These are phyloP conservation scores for Oplegnathus fasciatus DNA, from an alignment of 2,113 vertebrate genomes.

Conservation along the genomic window DNA sequence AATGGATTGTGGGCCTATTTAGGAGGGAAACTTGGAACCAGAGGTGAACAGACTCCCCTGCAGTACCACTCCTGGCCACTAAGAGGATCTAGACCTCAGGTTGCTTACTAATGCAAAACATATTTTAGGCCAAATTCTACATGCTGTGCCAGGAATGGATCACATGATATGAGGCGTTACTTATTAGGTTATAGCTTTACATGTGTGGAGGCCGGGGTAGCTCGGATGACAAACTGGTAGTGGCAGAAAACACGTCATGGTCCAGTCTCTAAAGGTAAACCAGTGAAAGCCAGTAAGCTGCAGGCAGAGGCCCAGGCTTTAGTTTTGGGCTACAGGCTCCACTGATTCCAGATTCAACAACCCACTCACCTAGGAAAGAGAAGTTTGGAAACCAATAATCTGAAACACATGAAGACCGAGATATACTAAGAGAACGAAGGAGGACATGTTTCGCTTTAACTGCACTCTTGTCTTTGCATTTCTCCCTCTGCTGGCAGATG, in stretches of 20 bases:
- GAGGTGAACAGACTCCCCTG: not conserved
- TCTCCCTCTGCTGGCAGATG: not conserved
- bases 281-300: constrained; percentile 15
- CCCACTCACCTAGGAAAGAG: not conserved
- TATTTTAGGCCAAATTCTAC: not conserved
- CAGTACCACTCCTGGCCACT: not conserved
- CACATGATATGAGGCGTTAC: not conserved
- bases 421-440: not conserved
- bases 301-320: constrained; percentile 23
- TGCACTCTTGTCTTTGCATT: not conserved
- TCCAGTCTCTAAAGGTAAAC: constrained; percentile 27
- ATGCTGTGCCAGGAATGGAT: constrained; percentile 1
- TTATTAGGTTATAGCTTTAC: constrained; percentile 21
- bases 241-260: constrained; percentile 26
- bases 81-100: not conserved
- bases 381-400: constrained; percentile 4
- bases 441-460: not conserved
- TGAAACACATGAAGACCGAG: constrained; percentile 16
- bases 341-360: constrained; percentile 1
- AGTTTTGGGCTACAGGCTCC: not conserved
- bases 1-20: not conserved
- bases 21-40: not conserved
- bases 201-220: not conserved
- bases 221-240: constrained; percentile 1
- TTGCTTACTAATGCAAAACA: constrained; percentile 25